Evolutionary conservation across 2,113 vertebrate genomes (phyloP).

Genomic region (Pardalotus punctatus): DNA sequence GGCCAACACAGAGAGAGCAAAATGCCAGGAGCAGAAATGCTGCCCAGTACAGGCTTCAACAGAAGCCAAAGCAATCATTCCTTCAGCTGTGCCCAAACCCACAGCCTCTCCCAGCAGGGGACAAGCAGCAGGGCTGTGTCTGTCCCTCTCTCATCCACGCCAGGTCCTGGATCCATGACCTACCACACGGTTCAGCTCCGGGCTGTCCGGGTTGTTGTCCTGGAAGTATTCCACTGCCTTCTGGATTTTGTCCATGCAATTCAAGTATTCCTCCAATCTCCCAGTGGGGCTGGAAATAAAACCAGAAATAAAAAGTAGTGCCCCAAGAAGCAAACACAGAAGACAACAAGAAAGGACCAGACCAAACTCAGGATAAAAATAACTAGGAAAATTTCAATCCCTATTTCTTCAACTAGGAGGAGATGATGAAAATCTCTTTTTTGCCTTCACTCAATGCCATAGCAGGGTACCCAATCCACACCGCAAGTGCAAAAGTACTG

Average conservation of each 20-base stretch:
- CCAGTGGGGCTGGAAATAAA: conserved; percentile 84
- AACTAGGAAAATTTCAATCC: background rate
- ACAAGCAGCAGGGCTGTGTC: background rate
- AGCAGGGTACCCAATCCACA: background rate
- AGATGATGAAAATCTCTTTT: background rate
- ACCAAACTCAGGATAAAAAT: background rate
- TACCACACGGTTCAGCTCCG: conserved; percentile 97
- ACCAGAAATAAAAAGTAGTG: background rate
- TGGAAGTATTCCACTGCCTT: conserved; percentile 98
- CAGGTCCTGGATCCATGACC: background rate
- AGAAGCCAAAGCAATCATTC: background rate
- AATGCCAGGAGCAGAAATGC: background rate
- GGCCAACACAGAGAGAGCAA: background rate
- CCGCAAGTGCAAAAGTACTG: background rate
- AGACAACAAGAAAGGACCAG: background rate
- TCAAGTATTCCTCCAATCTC: conserved; percentile 90
- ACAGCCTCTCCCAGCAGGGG: background rate
- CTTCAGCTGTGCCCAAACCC: background rate
- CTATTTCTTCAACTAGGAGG: background rate
- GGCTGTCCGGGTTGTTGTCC: conserved; percentile 97
- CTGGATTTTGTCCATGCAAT: conserved; percentile 94
- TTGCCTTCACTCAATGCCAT: background rate
- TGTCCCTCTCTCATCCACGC: background rate
- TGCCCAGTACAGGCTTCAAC: background rate
- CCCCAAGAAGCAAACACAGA: background rate